Evolutionary conservation across 2,113 vertebrate species (phyloP).

Genomic region (Oncorhynchus keta): DNA sequence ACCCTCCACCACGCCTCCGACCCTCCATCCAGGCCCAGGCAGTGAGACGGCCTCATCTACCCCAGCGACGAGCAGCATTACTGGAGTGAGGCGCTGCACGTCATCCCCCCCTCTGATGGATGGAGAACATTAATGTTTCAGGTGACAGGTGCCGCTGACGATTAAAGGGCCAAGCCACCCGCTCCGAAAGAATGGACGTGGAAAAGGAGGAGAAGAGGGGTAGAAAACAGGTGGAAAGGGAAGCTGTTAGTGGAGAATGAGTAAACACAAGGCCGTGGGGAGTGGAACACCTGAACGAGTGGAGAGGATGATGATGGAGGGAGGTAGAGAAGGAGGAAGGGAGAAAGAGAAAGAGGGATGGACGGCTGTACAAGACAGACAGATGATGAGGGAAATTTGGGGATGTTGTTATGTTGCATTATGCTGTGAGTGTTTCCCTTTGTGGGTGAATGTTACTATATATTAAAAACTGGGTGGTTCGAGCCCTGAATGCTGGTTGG

Average conservation of each 20-base stretch:
- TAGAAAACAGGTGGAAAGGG: slow-evolving; percentile 46
- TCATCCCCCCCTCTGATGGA: slow-evolving; percentile 69
- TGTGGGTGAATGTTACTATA: not conserved
- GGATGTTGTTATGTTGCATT: not conserved
- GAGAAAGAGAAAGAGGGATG: slow-evolving; percentile 13
- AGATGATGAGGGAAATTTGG: not conserved
- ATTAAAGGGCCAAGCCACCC: slow-evolving; percentile 73
- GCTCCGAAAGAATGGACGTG: slow-evolving; percentile 69
- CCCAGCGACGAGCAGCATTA: slow-evolving; percentile 25
- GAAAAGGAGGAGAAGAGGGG: slow-evolving; percentile 36
- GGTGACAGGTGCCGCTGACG: slow-evolving; percentile 74
- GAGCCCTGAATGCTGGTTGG: no score
- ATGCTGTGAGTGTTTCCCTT: no score
- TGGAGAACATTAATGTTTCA: slow-evolving; percentile 73
- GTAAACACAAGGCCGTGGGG: slow-evolving; percentile 67
- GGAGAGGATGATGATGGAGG: slow-evolving; percentile 17
- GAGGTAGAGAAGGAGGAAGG: slow-evolving; percentile 15
- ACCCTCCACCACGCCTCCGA: not conserved
- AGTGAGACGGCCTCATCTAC: slow-evolving; percentile 8
- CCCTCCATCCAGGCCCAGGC: not conserved
- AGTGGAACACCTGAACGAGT: slow-evolving; percentile 41
- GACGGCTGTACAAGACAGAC: not conserved
- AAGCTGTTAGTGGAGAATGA: slow-evolving; percentile 59
- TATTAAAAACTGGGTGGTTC: no score
- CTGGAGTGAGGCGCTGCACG: slow-evolving; percentile 35